phyloP scores from a whole-genome alignment of 2,888 invertebrate species.

The Sesia apiformis region DNA sequence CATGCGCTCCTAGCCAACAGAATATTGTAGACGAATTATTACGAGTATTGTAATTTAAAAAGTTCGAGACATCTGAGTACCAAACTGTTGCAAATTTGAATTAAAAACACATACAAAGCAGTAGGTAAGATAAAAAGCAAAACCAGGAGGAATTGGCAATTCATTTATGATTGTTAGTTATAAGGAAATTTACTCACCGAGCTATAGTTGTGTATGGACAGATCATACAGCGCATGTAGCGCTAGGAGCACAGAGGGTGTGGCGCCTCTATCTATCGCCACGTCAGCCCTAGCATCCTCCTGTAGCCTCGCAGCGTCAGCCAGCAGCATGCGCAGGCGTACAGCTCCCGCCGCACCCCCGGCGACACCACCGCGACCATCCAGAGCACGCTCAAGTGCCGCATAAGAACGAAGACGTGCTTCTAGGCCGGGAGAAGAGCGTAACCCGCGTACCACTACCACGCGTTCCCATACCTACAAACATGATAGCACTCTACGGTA shows the following conservation, averaged over 20 bases:
- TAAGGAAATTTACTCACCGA: conserved; percentile 31
- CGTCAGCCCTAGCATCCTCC: conserved; percentile 61
- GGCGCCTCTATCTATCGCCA: conserved; percentile 55
- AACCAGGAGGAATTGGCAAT: too few species aligned
- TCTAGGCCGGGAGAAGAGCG: conserved; percentile 71
- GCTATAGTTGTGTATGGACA: conserved; percentile 51
- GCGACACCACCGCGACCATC: conserved; percentile 76
- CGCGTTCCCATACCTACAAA: conserved; percentile 80
- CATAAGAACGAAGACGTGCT: conserved; percentile 78
- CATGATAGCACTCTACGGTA: background rate
- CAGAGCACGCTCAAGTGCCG: conserved; percentile 74
- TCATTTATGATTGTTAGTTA: too few species aligned
- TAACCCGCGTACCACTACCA: conserved; percentile 37
- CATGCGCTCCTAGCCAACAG: too few species aligned
- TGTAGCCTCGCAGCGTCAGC: conserved; percentile 77
- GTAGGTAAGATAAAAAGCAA: too few species aligned
- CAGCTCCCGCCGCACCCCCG: conserved; percentile 67
- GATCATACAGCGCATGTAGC: conserved; percentile 42
- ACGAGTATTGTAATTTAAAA: too few species aligned
- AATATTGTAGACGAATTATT: too few species aligned
- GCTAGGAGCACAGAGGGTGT: conserved; percentile 41
- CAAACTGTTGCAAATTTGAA: too few species aligned
- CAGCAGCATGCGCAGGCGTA: conserved; percentile 52
- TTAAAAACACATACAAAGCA: too few species aligned
- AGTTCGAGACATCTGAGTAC: too few species aligned